Evolutionary conservation across 2,797 vertebrate genomes (phyloP).

Genomic region (Enteromius trimaculatus): DNA sequence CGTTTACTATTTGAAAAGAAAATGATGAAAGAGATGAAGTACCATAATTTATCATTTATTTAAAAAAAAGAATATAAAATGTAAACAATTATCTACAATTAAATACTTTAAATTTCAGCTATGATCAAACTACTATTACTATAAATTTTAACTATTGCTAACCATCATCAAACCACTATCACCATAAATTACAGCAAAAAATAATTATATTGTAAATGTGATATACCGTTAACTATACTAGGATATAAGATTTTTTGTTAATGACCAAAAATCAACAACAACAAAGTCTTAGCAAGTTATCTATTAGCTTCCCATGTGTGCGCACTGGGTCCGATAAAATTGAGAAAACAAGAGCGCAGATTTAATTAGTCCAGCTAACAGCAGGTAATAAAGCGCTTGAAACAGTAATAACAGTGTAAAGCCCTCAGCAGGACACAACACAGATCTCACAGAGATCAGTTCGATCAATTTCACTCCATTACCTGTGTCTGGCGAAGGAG

Average conservation of each 20-base stretch:
- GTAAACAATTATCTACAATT: too few relatives aligned
- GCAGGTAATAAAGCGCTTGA: constrained; percentile 25
- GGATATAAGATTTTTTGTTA: neutral
- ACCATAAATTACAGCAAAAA: neutral
- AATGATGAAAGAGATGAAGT: neutral
- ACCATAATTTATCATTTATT: too few relatives aligned
- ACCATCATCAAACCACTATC: neutral
- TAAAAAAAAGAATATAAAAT: too few relatives aligned
- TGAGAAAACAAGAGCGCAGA: constrained; percentile 14
- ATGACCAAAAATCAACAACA: neutral
- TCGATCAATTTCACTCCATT: constrained; percentile 28
- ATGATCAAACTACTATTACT: neutral
- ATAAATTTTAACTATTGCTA: neutral
- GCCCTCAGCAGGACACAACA: constrained; percentile 25
- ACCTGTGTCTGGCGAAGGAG: neutral
- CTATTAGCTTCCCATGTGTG: neutral
- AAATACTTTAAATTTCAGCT: neutral
- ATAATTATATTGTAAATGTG: neutral
- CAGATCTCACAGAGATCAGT: constrained; percentile 25
- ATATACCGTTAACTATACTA: neutral
- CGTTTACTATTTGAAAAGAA: neutral
- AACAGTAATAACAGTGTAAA: constrained; percentile 41
- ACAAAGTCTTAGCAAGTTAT: neutral
- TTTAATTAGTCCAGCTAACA: constrained; percentile 38
- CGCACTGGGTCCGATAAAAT: constrained; percentile 9